Evolutionary conservation across 2,888 invertebrate genomes (phyloP).

Genomic region (Mesochorus sp.): DNA sequence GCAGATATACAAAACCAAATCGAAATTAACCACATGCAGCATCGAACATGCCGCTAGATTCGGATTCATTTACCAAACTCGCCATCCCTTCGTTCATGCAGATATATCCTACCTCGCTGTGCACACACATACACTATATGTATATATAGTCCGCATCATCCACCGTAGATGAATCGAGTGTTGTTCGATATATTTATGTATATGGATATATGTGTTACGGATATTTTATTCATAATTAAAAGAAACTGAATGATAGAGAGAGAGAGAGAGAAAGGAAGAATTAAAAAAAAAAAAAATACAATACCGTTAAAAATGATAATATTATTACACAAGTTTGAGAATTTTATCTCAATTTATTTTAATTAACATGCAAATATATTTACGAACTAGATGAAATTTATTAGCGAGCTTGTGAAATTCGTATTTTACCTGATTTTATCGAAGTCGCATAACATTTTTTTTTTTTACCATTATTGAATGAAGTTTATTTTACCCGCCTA

Average conservation of each 20-base stretch:
- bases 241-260: slow-evolving; percentile 1
- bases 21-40: slow-evolving; percentile 61
- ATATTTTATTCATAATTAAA: slow-evolving; percentile 40
- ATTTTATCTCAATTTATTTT: slow-evolving; percentile 28
- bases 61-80: slow-evolving; percentile 54
- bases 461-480: too few species aligned
- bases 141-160: slow-evolving; percentile 3
- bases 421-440: slow-evolving; percentile 12
- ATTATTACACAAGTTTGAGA: not conserved
- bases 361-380: slow-evolving; percentile 4
- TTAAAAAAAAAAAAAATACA: not conserved
- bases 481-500: too few species aligned
- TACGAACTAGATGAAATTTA: slow-evolving; percentile 15
- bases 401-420: slow-evolving; percentile 9
- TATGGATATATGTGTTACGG: not conserved
- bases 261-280: not conserved
- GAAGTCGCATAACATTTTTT: too few species aligned
- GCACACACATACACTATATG: not conserved
- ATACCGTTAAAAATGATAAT: slow-evolving; percentile 1
- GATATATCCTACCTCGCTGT: not conserved
- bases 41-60: slow-evolving; percentile 52
- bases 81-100: slow-evolving; percentile 10
- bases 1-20: slow-evolving; percentile 57
- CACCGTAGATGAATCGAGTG: slow-evolving; percentile 5
- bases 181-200: slow-evolving; percentile 11